These are phyloP conservation scores for Hemitrygon akajei DNA, from an alignment of 2,797 vertebrate species.

Conservation along the genomic window DNA sequence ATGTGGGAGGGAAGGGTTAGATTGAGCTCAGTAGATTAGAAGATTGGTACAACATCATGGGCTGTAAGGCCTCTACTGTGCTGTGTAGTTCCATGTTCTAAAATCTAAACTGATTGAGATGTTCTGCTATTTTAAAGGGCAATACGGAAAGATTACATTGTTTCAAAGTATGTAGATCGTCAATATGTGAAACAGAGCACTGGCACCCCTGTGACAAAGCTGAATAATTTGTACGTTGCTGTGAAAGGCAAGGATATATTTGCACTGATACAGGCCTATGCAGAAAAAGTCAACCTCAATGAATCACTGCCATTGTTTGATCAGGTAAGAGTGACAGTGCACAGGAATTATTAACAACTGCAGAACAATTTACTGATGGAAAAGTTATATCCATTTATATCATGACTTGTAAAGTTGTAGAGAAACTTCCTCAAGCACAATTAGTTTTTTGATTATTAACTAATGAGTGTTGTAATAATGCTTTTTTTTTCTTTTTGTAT, in stretches of 20 bases:
- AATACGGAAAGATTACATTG: slow-evolving; percentile 62
- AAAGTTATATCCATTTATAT: no score
- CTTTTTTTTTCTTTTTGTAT: no score
- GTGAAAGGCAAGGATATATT: slow-evolving; percentile 62
- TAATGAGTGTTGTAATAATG: background rate
- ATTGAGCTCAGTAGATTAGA: no score
- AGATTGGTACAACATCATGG: no score
- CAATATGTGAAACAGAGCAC: slow-evolving; percentile 60
- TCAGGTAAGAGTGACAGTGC: slow-evolving; percentile 48
- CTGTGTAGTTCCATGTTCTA: background rate
- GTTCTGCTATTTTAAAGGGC: slow-evolving; percentile 45
- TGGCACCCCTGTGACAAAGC: slow-evolving; percentile 47
- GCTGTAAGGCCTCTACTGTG: no score
- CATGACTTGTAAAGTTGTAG: background rate
- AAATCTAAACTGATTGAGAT: slow-evolving; percentile 18
- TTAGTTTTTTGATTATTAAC: background rate
- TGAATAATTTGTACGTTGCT: slow-evolving; percentile 59
- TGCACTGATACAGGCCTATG: slow-evolving; percentile 66
- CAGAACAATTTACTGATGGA: background rate
- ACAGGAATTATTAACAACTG: background rate
- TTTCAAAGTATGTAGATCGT: slow-evolving; percentile 68
- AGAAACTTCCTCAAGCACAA: background rate
- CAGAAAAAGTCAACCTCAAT: slow-evolving; percentile 64
- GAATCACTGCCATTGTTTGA: slow-evolving; percentile 55
- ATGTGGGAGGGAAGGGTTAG: no score